Base-by-base conservation (phyloP, 92 coral and sea anemone genomes). In the Phenganax subtilis region DNA sequence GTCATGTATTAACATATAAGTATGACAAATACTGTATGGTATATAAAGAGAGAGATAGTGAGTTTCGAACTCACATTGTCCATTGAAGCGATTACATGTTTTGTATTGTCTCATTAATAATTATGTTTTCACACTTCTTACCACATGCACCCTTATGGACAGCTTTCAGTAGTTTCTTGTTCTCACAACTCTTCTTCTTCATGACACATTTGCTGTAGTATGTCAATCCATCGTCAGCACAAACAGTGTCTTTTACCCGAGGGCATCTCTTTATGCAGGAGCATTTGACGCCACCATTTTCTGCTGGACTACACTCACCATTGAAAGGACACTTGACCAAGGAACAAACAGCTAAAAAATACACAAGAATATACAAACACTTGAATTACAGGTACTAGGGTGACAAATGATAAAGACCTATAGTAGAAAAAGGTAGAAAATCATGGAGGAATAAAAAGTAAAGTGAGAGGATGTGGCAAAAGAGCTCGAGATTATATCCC, bases 171-270 rank as follows among this genome's bases (percentile, higher is more conserved):
- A 83, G 86, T 57, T 84, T 86, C 66, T 81, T 86, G 16, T 74
- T 82, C 54, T 37, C 83, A 81, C 99, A 96, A 52, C 96, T 85
- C 68, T 75, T 59, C 16, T 80, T 87, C 66, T 88, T 84, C 76
- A 96, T 81, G 56, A 31, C 72, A 57, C 99, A 96, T 76, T 81
- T 85, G 85, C 85, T 92, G 2, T 68, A 61, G 82, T 92, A 90
- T 8, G 92, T 87, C 61, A 76, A 86, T 8, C 89, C 91, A 80
- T 92, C 89, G 37, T 78, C 82, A 12, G 90, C 99, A 74, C 99
- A 96, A 8, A 96, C 82, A 2, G 84, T 84, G 6, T 81, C 77
- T 51, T 12, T 29, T 27, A 9, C 63, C 9, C 65, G 78, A 20
- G 91, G 85, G n/a, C 99, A 96, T 52, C 82, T 73, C 10, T 83